Conservation (phyloP, 2,113 vertebrate genomes). For the Isurus oxyrinchus region DNA sequence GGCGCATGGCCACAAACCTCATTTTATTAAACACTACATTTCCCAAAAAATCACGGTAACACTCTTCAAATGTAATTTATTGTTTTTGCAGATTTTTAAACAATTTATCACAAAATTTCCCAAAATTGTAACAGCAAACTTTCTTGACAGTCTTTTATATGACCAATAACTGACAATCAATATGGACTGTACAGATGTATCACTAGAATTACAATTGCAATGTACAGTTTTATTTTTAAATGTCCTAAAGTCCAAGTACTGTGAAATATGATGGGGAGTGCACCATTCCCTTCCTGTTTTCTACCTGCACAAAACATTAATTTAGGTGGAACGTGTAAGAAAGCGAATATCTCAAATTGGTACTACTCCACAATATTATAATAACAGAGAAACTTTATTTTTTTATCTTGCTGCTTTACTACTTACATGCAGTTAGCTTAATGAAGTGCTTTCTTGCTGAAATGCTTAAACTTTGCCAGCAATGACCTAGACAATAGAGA, state of each 20-base stretch:
- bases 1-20: background rate
- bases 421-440: background rate
- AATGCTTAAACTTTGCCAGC: background rate
- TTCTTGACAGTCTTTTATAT: background rate
- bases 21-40: background rate
- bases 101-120: background rate
- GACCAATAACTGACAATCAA: constrained; percentile 16
- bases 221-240: constrained; percentile 5
- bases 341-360: constrained; percentile 14
- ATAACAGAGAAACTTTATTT: constrained; percentile 13
- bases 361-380: background rate
- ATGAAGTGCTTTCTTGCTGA: background rate
- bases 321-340: background rate
- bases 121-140: background rate
- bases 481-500: background rate
- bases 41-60: background rate
- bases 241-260: constrained; percentile 8
- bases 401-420: background rate
- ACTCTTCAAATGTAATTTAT: constrained; percentile 30
- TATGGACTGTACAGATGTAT: background rate
- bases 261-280: constrained; percentile 12
- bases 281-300: background rate
- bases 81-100: background rate
- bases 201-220: background rate
- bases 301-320: constrained; percentile 25